These are phyloP conservation scores for Pteropus rufus DNA, from an alignment of 2,797 vertebrate species.

Conservation along the genomic window DNA sequence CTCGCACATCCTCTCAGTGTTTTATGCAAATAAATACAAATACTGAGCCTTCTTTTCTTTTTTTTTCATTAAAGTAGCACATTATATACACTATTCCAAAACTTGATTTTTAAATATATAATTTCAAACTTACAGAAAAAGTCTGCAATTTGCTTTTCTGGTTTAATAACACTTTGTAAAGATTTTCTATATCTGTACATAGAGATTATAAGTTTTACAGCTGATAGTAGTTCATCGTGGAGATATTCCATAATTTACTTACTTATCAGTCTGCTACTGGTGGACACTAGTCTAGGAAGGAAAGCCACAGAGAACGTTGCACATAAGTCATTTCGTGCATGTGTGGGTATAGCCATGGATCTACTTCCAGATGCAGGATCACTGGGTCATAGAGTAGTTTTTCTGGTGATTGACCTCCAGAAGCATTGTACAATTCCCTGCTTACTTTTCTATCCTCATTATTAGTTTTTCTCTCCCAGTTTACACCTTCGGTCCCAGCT, in stretches of 20 bases:
- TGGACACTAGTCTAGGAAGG: neutral
- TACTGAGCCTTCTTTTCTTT: neutral
- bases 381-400: neutral
- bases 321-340: neutral
- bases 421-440: neutral
- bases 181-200: neutral
- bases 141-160: neutral
- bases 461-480: neutral
- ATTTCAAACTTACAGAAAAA: neutral
- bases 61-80: neutral
- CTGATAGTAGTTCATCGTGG: neutral
- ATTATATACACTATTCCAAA: neutral
- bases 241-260: neutral
- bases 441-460: neutral
- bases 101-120: neutral
- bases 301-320: neutral
- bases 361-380: neutral
- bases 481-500: neutral
- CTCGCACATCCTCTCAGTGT: neutral
- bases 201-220: neutral
- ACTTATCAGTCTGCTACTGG: neutral
- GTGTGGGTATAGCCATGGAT: fast-evolving
- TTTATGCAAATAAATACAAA: neutral
- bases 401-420: neutral
- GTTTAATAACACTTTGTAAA: neutral